Evolutionary conservation across 2,797 vertebrate genomes (phyloP), one percentile per base, ranked within the genome.

Genomic region (Enteromius treurensis): DNA sequence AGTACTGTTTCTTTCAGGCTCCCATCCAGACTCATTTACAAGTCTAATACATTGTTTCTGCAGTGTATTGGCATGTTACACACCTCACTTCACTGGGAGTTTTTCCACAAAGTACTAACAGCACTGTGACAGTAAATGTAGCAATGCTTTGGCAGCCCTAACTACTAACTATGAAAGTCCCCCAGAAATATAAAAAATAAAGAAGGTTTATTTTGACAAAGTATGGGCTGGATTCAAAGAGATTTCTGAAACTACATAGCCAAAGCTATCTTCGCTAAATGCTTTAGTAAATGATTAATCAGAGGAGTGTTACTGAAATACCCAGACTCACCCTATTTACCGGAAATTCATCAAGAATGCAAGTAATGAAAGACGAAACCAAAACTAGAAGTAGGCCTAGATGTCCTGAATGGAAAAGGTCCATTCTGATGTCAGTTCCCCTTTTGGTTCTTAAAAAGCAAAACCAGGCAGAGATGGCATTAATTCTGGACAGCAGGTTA

Each of bases 1-100:
- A n/a, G 9, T 71, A 15, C 19, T 58, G 37, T 80, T 23, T 60
- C 29, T 71, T 60, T 40, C 68, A 71, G 26, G 40, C 26, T 1
- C 17, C 23, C 23, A 23, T 80, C 23, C 68, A 71, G 40, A 71
- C 23, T 47, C 37, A 60, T 80, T 58, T 71, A 80, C 23, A 70
- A 71, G 49, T 80, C 65, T 70, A 29, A 80, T 80, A 40, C 64
- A 58, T 70, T 14, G 34, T 80, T 80, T 70, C 65, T 70, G 47
- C 78, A 79, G 78, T 55, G 32, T 13, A 68, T 47, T 51, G 19
- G 62, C 45, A 40, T 67, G 64, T 68, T 21, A 80, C 34, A 55
- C n/a, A 58, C 34, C n/a, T 80, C 13, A 14, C 55, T 55, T 79
- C 32, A 79, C 49, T 15, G 1, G 9, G 21, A 19, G 11, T 65